Evolutionary conservation across 2,888 invertebrate genomes (phyloP).

Genomic region (Crepidodera aurea): DNA sequence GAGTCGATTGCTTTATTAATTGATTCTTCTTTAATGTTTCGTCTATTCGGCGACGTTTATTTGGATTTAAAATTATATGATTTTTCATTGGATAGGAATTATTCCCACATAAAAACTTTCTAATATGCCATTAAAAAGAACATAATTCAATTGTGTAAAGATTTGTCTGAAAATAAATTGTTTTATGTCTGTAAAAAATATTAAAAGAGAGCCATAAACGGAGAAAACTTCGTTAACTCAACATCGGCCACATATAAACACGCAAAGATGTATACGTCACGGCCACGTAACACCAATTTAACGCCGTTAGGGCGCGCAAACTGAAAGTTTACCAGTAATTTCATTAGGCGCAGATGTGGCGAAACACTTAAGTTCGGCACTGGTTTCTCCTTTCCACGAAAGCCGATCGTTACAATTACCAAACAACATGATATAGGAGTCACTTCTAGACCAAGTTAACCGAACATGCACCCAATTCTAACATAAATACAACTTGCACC

Average conservation of each 20-base stretch:
- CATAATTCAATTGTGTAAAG: not conserved
- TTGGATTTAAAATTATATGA: no score
- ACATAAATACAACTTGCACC: conserved; percentile 32
- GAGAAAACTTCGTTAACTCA: conserved; percentile 21
- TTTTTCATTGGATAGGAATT: no score
- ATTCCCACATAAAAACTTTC: no score
- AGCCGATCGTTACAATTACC: conserved; percentile 42
- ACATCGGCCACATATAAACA: conserved; percentile 17
- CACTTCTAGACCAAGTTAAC: conserved; percentile 37
- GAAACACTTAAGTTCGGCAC: conserved; percentile 44
- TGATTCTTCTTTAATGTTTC: no score
- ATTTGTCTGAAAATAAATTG: not conserved
- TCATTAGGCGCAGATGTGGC: conserved; percentile 48
- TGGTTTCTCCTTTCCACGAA: conserved; percentile 33
- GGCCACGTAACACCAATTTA: conserved; percentile 34
- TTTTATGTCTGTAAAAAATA: not conserved
- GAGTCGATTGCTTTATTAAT: no score
- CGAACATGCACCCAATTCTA: conserved; percentile 38
- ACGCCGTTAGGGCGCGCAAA: conserved; percentile 33
- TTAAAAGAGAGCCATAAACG: not conserved
- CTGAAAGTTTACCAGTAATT: conserved; percentile 40
- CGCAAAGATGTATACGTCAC: conserved; percentile 25
- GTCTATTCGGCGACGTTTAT: no score
- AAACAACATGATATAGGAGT: conserved; percentile 42
- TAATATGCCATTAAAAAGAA: no score